Base-by-base conservation (phyloP, 2,797 vertebrate genomes). In the Mallotus villosus region DNA sequence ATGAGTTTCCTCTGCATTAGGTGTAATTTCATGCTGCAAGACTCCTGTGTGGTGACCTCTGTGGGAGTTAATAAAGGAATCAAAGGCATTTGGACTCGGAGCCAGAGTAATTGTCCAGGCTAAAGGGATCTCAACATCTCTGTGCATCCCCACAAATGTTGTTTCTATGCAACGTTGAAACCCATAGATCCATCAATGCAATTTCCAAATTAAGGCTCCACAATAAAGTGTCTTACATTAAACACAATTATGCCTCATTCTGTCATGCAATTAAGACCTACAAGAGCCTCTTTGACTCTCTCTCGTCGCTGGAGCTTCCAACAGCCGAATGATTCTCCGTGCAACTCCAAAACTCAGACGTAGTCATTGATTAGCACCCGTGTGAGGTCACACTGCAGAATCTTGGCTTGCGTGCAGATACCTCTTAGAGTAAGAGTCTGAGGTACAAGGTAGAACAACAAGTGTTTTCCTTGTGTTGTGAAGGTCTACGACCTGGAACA, bases 401-500 rank as follows among this genome's bases (percentile, higher is more conserved):
- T 27, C 63, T 63, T 65, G 25, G 22, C 8, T 65, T 55, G 58
- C 49, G 49, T 14, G 12, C 24, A 63, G 32, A 34, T 34, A 34
- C 32, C 32, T 46, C 41, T 46, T 8, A 12, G 12, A 46, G 1
- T 14, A 46, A 46, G 2, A 46, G 27, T 29, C 27, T 29, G 27
- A 29, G 27, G 27, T 63, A 67, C 27, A 63, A 4, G 70, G 51
- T 4, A 67, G 49, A 49, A 17, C 51, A n/a, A 7, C 19, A n/a
- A 6, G 51, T n/a, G 16, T n/a, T 19, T 16, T 55, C 51, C 51
- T 27, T 41, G 0, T 55, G 46, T 77, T 67, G 8, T 63, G 34
- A 61, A 99, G 98, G 94, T 82, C 88, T 99, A 82, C 95, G 91
- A 73, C 97, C 98, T 0, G 96, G 96, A 63, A 97, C 95, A 0